Evolutionary conservation across 1,140 invertebrate genomes (phyloP), one percentile per base, ranked within the genome.

Genomic region (Pseudoatta argentina): DNA sequence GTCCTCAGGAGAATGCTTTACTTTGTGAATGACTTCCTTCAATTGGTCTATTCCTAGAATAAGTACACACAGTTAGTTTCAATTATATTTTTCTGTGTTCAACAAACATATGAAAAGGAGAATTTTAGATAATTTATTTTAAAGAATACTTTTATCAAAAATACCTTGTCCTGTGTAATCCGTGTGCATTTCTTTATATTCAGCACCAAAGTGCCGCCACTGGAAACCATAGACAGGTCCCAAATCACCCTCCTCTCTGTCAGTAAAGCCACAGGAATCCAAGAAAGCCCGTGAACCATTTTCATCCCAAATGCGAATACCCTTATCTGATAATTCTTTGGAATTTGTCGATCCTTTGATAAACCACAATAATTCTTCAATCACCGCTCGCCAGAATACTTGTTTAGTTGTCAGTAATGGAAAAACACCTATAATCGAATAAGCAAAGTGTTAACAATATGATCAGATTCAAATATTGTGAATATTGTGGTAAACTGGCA

Each of bases 201-300:
- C 95, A 3, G 99, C 99, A 51, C 99, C 99, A 96, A 97, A 99
- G 95, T 99, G 99, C 79, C 99, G 96, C 99, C 99, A 99, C 94
- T 99, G 99, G 93, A 99, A 99, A 0, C 99, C 99, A 96, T 99
- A 99, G 30, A 99, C 97, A 7, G 99, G 99, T 0, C 99, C 99
- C 39, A 99, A 96, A 96, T 99, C 99, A 78, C 99, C 99, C 96
- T 98, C 99, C 94, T 98, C 97, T 82, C 99, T 96, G 61, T 99
- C 96, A 2, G 92, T 96, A 85, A 99, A 97, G 30, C 99, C 99
- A 63, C 97, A 95, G n/a, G 96, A 97, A 94, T 99, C 98, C 12
- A 99, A 95, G 95, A 98, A 99, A 88, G 97, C 96, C 86, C 98
- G 96, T 0, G 98, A 98, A 88, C 98, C 99, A 94, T 99, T 99